Conservation (phyloP, 2,113 vertebrate species). For the Microcebus murinus region DNA sequence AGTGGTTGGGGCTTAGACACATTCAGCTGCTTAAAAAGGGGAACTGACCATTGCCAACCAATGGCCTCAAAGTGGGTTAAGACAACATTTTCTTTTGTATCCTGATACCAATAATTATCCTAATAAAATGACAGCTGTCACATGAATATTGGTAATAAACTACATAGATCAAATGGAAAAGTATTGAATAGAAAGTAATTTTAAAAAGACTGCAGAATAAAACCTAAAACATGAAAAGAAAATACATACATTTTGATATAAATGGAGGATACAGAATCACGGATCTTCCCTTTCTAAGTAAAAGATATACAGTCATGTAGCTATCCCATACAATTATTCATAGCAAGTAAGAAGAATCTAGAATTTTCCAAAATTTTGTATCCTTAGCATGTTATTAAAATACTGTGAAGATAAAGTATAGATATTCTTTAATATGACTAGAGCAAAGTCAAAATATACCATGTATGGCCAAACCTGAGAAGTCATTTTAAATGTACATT, state of each 20-base stretch:
- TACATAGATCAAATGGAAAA: not conserved
- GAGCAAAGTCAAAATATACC: not conserved
- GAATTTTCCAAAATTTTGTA: not conserved
- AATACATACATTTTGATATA: not conserved
- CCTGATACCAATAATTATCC: not conserved
- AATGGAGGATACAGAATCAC: not conserved
- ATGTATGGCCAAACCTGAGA: not conserved
- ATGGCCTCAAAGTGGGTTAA: not conserved
- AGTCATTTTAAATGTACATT: not conserved
- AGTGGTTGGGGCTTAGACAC: not conserved
- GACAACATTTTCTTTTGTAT: not conserved
- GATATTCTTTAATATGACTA: not conserved
- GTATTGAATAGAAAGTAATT: not conserved
- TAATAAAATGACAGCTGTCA: not conserved
- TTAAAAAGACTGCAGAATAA: not conserved
- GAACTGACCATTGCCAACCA: not conserved
- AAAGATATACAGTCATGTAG: not conserved
- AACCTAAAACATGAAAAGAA: not conserved
- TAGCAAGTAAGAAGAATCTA: not conserved
- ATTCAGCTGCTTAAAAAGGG: not conserved
- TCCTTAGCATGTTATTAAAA: not conserved
- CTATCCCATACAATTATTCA: not conserved
- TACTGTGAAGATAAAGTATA: not conserved
- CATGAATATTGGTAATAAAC: not conserved
- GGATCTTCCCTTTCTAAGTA: not conserved